These are phyloP conservation scores for Apocheima hispidaria DNA, from an alignment of 2,888 invertebrate genomes.

Conservation along the genomic window DNA sequence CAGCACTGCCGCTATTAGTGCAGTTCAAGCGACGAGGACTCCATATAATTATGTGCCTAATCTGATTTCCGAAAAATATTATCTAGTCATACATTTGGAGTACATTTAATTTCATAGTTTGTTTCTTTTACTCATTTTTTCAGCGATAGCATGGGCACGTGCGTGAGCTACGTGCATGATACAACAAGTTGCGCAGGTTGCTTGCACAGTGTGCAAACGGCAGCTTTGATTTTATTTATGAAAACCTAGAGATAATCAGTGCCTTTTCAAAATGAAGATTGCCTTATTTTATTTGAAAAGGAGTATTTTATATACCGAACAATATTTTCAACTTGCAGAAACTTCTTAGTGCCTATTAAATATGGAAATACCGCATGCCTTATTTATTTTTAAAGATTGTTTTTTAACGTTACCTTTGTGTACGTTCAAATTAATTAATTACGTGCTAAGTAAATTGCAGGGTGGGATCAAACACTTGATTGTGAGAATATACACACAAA, in stretches of 20 bases:
- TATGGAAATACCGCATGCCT: conserved; percentile 5
- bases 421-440: not conserved
- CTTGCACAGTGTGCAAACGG: not conserved
- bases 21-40: no score
- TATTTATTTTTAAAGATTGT: conserved; percentile 10
- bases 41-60: no score
- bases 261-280: conserved; percentile 23
- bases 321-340: conserved; percentile 1
- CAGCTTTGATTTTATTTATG: no score
- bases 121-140: no score
- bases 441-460: not conserved
- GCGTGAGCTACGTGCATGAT: no score
- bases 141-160: no score
- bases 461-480: not conserved
- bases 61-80: no score
- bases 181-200: no score
- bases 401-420: not conserved
- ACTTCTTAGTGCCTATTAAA: conserved; percentile 18
- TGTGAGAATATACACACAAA: not conserved
- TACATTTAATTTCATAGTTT: no score
- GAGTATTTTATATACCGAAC: conserved; percentile 4
- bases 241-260: conserved; percentile 15
- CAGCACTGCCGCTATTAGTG: no score
- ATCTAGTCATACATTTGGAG: no score
- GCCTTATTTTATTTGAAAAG: conserved; percentile 26